Evolutionary conservation across 2,888 invertebrate species (phyloP), one percentile per base, ranked within the genome.

Genomic region (Zygaena filipendulae): DNA sequence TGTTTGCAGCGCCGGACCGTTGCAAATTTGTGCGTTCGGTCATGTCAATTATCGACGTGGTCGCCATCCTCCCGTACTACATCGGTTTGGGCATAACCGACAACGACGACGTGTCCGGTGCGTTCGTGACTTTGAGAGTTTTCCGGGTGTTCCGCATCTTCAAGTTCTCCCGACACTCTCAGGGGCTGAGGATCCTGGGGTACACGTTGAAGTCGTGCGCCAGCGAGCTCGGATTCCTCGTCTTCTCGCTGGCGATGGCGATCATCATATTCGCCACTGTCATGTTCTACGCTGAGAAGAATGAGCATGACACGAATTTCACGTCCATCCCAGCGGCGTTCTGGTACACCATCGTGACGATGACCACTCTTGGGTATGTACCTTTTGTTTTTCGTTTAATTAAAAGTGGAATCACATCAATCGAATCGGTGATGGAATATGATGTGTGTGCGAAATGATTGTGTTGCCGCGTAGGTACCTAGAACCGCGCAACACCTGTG

Each of bases 271-370:
- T 99, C 74, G 98, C 99, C 40, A 99, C 99, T 21, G 97, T 99
- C 50, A 99, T 99, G 97, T 99, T 96, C 84, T 99, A 99, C 83
- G 97, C 98, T 27, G 99, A 99, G 84, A 99, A 99, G 82, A 97
- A 97, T 69, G 97, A 96, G 44, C 90, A 90, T 53, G 91, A 91
- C 52, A 98, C 98, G 30, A 93, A 93, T 72, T 99, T 99, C 84
- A 98, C 96, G 40, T 97, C 97, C 67, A 99, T 99, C 82, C 99
- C 99, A 35, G 96, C 97, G 30, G 97, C 99, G 47, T 99, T 99
- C 80, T 99, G 99, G 99, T 99, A 99, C 84, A 99, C 99, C 61
- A 99, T 99, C 61, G 99, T 99, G 61, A 99, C 99, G 47, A 99
- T 99, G 97, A 98, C 98, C 36, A 98, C 98, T 26, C 81, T 98